These are phyloP conservation scores for Condylostylus longicornis DNA, from an alignment of 1,140 invertebrate genomes.

Conservation along the genomic window DNA sequence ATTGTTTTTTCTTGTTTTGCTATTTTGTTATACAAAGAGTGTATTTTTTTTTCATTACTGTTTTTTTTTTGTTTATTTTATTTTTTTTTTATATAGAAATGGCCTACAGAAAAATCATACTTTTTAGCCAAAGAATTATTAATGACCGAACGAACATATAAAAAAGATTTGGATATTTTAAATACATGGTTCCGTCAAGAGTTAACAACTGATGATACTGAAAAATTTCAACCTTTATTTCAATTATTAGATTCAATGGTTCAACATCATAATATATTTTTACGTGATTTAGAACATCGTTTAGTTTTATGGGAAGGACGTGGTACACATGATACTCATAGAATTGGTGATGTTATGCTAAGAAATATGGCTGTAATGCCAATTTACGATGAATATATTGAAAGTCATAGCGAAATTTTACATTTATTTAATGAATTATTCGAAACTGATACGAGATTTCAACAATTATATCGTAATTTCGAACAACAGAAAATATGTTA, in stretches of 20 bases:
- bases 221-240: constrained; percentile 29
- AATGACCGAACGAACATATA: constrained; percentile 91
- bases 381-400: constrained; percentile 67
- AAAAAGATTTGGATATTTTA: constrained; percentile 84
- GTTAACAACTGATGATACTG: constrained; percentile 32
- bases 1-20: neutral
- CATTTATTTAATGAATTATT: constrained; percentile 59
- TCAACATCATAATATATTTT: constrained; percentile 40
- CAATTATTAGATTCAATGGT: constrained; percentile 40
- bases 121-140: constrained; percentile 87
- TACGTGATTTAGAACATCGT: constrained; percentile 39
- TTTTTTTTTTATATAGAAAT: constrained; percentile 34
- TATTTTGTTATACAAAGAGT: neutral
- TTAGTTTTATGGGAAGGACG: constrained; percentile 36
- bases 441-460: constrained; percentile 55
- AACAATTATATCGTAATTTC: constrained; percentile 67
- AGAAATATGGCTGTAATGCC: constrained; percentile 43
- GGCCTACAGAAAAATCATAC: constrained; percentile 68
- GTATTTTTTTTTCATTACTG: neutral
- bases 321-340: constrained; percentile 33
- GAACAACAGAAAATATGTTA: constrained; percentile 74
- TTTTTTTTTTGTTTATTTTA: neutral
- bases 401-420: constrained; percentile 56
- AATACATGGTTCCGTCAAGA: constrained; percentile 59
- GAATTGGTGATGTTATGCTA: constrained; percentile 53